A percentile compares a stretch with the other conserved stretches of the same genome.
These are phyloP conservation scores for Ctenopoma multispine DNA, from an alignment of 2,797 vertebrate genomes.

Conservation along the genomic window DNA sequence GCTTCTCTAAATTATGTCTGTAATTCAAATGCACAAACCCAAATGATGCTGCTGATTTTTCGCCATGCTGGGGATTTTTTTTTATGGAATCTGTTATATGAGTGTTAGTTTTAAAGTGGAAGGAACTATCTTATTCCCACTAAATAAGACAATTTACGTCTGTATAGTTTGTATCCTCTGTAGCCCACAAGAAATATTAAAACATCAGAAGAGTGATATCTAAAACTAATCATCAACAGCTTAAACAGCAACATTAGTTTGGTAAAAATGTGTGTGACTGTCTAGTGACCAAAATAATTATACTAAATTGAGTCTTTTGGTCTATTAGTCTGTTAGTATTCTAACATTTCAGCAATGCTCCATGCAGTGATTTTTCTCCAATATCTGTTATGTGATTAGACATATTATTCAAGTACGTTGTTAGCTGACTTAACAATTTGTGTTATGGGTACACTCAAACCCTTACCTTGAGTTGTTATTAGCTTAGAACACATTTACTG, in stretches of 20 bases:
- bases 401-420: conserved; percentile 4
- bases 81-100: conserved; percentile 9
- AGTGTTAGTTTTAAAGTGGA: conserved; percentile 13
- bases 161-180: background rate
- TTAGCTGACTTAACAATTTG: background rate
- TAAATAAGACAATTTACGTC: background rate
- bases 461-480: conserved; percentile 19
- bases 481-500: conserved; percentile 9
- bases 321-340: background rate
- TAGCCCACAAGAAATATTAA: background rate
- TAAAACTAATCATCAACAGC: background rate
- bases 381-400: background rate
- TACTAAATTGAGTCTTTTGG: too few species aligned
- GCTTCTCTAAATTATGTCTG: conserved; percentile 10
- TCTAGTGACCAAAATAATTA: too few species aligned
- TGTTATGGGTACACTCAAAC: background rate
- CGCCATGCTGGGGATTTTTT: background rate
- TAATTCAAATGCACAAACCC: conserved; percentile 7
- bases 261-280: background rate
- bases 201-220: background rate
- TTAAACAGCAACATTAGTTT: background rate
- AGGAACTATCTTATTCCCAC: background rate
- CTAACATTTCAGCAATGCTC: background rate
- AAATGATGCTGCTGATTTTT: background rate
- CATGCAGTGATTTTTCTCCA: background rate